Conservation (phyloP, 2,888 invertebrate genomes). For the Yponomeuta cagnagella region DNA sequence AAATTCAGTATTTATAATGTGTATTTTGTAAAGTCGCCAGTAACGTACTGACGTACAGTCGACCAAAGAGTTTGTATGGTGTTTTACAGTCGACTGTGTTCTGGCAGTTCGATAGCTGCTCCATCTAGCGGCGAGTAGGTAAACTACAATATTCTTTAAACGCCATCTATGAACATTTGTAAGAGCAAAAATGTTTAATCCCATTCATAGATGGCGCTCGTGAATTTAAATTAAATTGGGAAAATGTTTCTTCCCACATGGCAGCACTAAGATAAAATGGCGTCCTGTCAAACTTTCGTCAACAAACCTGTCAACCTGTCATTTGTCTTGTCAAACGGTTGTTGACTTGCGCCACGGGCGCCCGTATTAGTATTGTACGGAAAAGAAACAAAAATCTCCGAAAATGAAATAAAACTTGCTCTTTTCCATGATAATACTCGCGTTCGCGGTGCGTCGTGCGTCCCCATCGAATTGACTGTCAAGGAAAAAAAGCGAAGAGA, state of each 20-base stretch:
- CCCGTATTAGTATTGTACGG: constrained; percentile 8
- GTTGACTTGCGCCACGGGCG: constrained; percentile 49
- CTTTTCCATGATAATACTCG: neutral
- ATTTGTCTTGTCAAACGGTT: constrained; percentile 56
- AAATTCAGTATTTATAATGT: too few species aligned
- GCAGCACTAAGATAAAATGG: neutral
- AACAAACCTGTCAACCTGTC: constrained; percentile 11
- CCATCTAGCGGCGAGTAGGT: constrained; percentile 11
- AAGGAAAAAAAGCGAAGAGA: neutral
- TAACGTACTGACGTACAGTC: too few species aligned
- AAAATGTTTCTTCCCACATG: neutral
- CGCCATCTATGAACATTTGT: neutral
- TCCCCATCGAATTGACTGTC: neutral
- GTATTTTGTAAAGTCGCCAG: too few species aligned
- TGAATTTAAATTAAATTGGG: neutral
- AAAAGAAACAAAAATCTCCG: neutral
- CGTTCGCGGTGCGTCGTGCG: neutral
- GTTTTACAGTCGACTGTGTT: too few species aligned
- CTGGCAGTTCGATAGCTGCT: neutral
- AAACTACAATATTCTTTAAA: neutral
- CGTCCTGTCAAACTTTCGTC: constrained; percentile 18
- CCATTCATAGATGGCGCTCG: neutral
- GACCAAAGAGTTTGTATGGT: too few species aligned
- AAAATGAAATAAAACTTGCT: neutral
- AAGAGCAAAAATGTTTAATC: neutral